A percentile compares a stretch with the other conserved stretches of the same genome.
These are phyloP conservation scores for Hylaeus anthracinus DNA, from an alignment of 1,140 invertebrate genomes.

Conservation along the genomic window DNA sequence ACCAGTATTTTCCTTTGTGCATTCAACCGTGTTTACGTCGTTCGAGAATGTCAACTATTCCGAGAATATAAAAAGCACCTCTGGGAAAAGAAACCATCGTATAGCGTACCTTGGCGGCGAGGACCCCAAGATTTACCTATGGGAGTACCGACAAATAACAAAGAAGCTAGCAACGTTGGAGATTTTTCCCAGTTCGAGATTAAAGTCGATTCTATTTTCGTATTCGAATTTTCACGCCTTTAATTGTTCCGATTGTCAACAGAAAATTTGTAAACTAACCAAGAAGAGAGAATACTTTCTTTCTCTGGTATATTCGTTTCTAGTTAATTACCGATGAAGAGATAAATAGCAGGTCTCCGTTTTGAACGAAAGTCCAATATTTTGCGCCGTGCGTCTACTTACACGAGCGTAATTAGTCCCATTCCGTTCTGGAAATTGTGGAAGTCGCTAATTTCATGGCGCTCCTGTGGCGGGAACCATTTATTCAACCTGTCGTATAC, in stretches of 20 bases:
- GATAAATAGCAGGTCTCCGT: background rate
- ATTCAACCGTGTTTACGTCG: background rate
- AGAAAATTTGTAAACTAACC: no score
- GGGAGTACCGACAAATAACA: no score
- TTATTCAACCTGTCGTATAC: constrained; percentile 30
- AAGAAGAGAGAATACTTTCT: no score
- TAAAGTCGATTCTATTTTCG: no score
- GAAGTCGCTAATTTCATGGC: constrained; percentile 18
- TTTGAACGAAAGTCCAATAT: background rate
- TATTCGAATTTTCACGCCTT: no score
- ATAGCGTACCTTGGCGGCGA: background rate
- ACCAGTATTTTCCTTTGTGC: background rate
- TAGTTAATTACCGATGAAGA: no score
- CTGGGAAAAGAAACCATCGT: background rate
- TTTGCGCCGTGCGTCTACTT: background rate
- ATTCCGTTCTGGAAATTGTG: constrained; percentile 20
- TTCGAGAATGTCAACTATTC: background rate
- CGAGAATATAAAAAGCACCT: background rate
- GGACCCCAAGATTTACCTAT: no score
- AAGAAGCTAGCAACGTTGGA: no score
- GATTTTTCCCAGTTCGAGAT: no score
- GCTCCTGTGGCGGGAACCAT: background rate
- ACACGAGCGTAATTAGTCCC: constrained; percentile 8
- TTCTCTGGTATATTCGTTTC: no score
- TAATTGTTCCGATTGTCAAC: no score